Evolutionary conservation across 1,140 invertebrate genomes (phyloP).

Genomic region (Lasioglossum albipes): DNA sequence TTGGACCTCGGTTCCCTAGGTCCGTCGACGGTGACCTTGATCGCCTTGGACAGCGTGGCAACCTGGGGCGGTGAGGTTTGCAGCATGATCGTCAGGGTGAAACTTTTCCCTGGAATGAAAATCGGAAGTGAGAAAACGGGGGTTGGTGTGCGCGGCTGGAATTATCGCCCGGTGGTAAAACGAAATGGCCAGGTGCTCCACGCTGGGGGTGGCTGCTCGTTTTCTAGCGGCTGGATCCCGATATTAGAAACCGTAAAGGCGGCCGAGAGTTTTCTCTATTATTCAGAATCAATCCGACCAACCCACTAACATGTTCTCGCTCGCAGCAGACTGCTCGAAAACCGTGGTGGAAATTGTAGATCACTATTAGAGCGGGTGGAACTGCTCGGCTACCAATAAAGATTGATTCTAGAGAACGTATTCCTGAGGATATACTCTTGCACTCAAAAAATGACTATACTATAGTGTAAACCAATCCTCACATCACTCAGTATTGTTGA

Average conservation of each 20-base stretch:
- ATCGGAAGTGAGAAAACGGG: slow-evolving; percentile 11
- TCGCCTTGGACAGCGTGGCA: slow-evolving; percentile 95
- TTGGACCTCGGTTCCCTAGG: slow-evolving; percentile 97
- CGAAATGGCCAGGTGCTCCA: neutral
- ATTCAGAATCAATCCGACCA: slow-evolving; percentile 76
- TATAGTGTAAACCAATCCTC: too few species aligned
- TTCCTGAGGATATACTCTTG: too few species aligned
- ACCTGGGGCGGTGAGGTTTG: slow-evolving; percentile 95
- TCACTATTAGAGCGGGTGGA: neutral
- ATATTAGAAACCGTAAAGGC: slow-evolving; percentile 76
- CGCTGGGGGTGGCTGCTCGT: slow-evolving; percentile 12
- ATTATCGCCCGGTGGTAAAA: slow-evolving; percentile 61
- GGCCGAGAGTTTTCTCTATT: slow-evolving; percentile 70
- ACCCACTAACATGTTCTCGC: slow-evolving; percentile 50
- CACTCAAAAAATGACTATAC: too few species aligned
- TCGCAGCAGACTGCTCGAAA: too few species aligned
- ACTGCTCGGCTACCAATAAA: neutral
- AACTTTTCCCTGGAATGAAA: slow-evolving; percentile 92
- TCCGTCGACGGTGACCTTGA: slow-evolving; percentile 99
- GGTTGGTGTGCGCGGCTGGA: neutral
- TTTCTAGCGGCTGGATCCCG: slow-evolving; percentile 55
- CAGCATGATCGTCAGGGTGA: slow-evolving; percentile 96
- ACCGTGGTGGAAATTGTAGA: neutral
- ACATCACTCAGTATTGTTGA: too few species aligned
- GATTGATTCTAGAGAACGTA: too few species aligned